Percentiles rank a stretch among this genome's conserved stretches.
These are phyloP conservation scores for Phasianus colchicus DNA, from an alignment of 2,113 vertebrate genomes.

Conservation along the genomic window DNA sequence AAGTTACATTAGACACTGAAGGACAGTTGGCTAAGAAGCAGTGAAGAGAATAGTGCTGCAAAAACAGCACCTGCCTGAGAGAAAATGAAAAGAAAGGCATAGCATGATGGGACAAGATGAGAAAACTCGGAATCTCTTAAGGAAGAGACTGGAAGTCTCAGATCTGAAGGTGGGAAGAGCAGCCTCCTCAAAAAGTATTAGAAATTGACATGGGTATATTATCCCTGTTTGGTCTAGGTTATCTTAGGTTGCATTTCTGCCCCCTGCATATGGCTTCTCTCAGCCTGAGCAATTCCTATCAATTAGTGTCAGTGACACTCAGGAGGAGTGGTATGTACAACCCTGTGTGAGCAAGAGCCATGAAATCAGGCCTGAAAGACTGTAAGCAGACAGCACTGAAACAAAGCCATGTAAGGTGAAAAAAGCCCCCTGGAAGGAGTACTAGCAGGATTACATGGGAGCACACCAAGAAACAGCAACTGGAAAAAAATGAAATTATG, in stretches of 20 bases:
- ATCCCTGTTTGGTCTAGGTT: neutral
- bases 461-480: slow-evolving; percentile 3
- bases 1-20: neutral
- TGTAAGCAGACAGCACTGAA: neutral
- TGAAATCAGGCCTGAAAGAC: neutral
- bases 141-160: neutral
- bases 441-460: neutral
- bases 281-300: neutral
- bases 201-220: neutral
- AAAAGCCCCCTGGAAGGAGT: neutral
- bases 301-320: neutral
- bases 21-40: neutral
- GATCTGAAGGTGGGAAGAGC: neutral
- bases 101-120: neutral
- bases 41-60: neutral
- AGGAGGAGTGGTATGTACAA: neutral
- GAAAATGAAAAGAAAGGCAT: neutral
- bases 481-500: slow-evolving; percentile 49
- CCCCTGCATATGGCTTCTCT: neutral
- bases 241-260: neutral
- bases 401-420: neutral
- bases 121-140: neutral
- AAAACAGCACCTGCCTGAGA: neutral
- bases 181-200: neutral
- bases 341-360: neutral